Base-by-base conservation (phyloP, 1,140 invertebrate species). In the Trigoniulus corallinus region DNA sequence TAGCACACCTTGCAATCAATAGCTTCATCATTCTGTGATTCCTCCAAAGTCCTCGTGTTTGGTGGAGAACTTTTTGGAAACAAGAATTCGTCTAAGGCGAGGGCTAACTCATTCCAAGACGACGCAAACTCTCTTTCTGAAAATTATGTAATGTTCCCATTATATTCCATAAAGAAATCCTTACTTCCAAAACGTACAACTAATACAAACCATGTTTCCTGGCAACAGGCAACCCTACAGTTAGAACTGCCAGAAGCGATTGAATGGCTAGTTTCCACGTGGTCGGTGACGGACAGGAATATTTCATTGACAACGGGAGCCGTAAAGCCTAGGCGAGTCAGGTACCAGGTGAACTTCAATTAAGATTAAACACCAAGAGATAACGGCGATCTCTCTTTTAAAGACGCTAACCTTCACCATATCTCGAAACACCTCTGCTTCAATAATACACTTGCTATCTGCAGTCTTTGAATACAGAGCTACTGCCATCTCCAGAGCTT, bases 181-280 rank as follows among this genome's bases (percentile, higher is more conserved):
- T 81, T 29, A 69, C 67, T 41, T 54, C 67, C 45, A 72, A 65
- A 64, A 84, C 84, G 70, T 47, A n/a, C 47, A 1, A 37, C 80
- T 74, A 0, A 75, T 76, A 34, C 61, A 56, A 56, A 72, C 70
- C 60, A 62, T 84, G 72, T 56, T 81, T 79, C 56, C 86, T 75
- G 3, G 91, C 88, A 18, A 96, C 72, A 4, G 89, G 88, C 15
- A 97, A 67, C 1, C 88, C 89, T 2, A 80, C 78, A 50, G 81
- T 80, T 39, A 94, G 67, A n/a, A 91, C 77, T 29, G 73, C 74
- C 34, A 91, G 72, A 12, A 93, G 70, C 63, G 81, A 81, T 50
- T 78, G 79, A 21, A 88, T 82, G 1, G 82, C 80, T 48, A 89
- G 64, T 70, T 87, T 84, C 88, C 88, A 93, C 3, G 85, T 88